A percentile compares a stretch with the other conserved stretches of the same genome.
phyloP scores from a whole-genome alignment of 1,140 invertebrate genomes.

The Brachionus plicatilis region DNA sequence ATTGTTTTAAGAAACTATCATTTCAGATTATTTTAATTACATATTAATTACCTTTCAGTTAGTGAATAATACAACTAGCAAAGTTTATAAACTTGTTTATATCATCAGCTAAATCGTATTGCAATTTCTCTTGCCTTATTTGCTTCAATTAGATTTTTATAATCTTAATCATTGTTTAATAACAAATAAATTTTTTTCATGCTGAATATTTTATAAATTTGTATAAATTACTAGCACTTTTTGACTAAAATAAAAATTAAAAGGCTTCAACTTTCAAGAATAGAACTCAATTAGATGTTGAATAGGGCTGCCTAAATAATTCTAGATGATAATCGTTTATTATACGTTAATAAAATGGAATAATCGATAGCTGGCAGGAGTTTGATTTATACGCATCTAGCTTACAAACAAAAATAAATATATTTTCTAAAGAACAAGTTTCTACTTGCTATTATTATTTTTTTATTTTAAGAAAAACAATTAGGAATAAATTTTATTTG shows the following conservation, averaged over 20 bases:
- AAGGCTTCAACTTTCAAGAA: neutral
- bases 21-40: conserved; percentile 25
- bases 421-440: conserved; percentile 23
- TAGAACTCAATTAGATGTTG: neutral
- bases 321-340: neutral
- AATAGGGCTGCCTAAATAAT: neutral
- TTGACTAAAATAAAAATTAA: neutral
- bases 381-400: conserved; percentile 23
- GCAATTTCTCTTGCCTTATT: conserved; percentile 8
- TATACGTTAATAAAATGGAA: conserved; percentile 12
- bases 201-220: neutral
- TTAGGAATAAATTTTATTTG: conserved; percentile 33
- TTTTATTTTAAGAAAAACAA: neutral
- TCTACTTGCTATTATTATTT: neutral
- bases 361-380: conserved; percentile 12
- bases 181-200: neutral
- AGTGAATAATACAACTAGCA: neutral
- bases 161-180: conserved; percentile 36
- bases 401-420: conserved; percentile 32
- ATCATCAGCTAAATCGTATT: conserved; percentile 20
- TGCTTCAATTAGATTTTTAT: conserved; percentile 35
- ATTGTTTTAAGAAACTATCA: conserved; percentile 9
- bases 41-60: conserved; percentile 32
- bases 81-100: conserved; percentile 33
- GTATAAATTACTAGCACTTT: conserved; percentile 25